Conservation (phyloP, 2,888 invertebrate genomes). For the Tachina fera region DNA sequence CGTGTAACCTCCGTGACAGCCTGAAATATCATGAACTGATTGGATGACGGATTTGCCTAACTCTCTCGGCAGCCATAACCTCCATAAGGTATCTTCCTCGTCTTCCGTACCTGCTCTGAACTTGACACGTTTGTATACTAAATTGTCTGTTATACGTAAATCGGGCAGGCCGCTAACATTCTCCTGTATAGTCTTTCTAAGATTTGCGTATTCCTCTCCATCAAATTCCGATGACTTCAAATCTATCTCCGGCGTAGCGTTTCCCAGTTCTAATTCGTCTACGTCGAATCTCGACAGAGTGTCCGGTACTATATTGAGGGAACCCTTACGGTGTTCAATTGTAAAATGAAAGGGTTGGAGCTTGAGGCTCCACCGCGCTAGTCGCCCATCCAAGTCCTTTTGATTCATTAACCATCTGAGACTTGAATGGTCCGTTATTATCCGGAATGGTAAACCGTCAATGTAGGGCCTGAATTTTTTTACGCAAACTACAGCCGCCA, state of each 20-base stretch:
- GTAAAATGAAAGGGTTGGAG: neutral
- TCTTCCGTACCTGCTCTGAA: conserved; percentile 12
- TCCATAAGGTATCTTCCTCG: conserved; percentile 25
- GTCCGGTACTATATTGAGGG: neutral
- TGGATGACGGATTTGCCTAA: neutral
- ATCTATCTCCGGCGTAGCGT: neutral
- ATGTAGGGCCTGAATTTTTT: conserved; percentile 27
- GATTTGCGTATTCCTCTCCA: neutral
- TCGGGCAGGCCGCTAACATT: neutral
- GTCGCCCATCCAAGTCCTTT: conserved; percentile 3
- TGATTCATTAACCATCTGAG: conserved; percentile 8
- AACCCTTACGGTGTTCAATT: neutral
- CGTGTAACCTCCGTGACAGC: neutral
- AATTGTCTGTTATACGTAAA: neutral
- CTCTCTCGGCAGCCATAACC: conserved; percentile 15
- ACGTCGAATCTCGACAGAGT: neutral
- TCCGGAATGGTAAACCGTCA: conserved; percentile 7
- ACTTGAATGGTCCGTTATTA: conserved; percentile 37
- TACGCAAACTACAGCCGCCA: conserved; percentile 27
- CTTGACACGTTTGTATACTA: conserved; percentile 2
- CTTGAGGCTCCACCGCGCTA: conserved; percentile 25
- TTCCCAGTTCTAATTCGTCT: too few relatives aligned
- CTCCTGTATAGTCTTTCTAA: neutral
- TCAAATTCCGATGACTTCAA: neutral
- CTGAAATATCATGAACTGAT: neutral